Conservation (phyloP, 1,140 invertebrate species). For the Heterodera carotae region DNA sequence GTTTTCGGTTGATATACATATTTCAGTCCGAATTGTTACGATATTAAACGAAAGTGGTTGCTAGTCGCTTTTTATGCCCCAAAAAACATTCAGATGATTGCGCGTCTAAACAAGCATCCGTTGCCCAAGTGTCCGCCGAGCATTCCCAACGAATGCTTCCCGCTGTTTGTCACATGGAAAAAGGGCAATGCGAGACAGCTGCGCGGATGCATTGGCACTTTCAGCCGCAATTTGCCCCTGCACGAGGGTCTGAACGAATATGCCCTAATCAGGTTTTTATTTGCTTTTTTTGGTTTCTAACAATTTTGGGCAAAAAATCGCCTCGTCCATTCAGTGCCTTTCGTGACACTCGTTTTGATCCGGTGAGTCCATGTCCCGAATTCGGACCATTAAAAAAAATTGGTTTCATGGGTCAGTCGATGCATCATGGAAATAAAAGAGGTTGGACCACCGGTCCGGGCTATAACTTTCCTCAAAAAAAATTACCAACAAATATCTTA, state of each 20-base stretch:
- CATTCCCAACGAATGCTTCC: constrained; percentile 59
- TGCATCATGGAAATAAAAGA: no score
- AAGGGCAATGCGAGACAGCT: constrained; percentile 66
- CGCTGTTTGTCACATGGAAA: constrained; percentile 70
- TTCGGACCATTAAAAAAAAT: neutral
- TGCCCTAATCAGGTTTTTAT: constrained; percentile 67
- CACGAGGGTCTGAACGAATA: constrained; percentile 69
- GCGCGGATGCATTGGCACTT: constrained; percentile 70
- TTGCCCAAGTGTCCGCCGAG: constrained; percentile 40
- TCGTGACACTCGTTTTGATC: constrained; percentile 93
- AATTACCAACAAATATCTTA: no score
- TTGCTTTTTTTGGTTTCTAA: no score
- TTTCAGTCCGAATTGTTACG: neutral
- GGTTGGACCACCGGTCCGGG: no score
- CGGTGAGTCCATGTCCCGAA: constrained; percentile 73
- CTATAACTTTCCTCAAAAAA: no score
- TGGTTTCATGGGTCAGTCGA: no score
- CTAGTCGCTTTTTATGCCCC: neutral
- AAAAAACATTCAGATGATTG: constrained; percentile 25
- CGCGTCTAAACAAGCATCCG: constrained; percentile 34
- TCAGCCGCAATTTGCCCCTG: constrained; percentile 66
- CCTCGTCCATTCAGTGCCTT: constrained; percentile 79
- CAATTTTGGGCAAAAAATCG: constrained; percentile 6
- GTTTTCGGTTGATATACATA: no score
- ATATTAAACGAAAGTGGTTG: neutral